Percentiles rank a stretch among this genome's conserved stretches.
phyloP scores from a whole-genome alignment of 2,113 vertebrate genomes.

The Motacilla alba region DNA sequence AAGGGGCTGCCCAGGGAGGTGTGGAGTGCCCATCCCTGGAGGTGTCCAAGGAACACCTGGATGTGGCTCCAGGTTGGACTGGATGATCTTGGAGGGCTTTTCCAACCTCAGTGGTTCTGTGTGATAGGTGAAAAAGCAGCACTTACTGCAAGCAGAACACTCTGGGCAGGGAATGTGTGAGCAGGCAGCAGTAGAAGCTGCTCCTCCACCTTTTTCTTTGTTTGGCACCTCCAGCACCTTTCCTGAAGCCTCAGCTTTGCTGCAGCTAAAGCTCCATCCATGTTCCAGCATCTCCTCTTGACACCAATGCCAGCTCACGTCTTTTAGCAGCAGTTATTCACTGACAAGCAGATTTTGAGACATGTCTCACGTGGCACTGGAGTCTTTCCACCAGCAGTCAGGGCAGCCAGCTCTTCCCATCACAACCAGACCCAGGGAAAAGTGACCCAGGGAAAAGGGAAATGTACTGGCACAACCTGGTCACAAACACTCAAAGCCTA shows the following conservation, averaged over 20 bases:
- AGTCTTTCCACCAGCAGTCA: neutral
- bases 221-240: neutral
- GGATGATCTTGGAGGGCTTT: neutral
- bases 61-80: neutral
- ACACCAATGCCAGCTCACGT: accelerated
- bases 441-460: neutral
- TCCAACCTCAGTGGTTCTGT: neutral
- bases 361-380: accelerated
- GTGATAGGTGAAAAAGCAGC: neutral
- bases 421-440: neutral
- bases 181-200: neutral
- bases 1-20: neutral
- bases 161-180: neutral
- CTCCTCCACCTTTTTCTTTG: neutral
- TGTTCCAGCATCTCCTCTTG: neutral
- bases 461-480: accelerated
- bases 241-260: neutral
- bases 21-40: neutral
- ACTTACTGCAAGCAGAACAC: neutral
- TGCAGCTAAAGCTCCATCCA: neutral
- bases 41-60: neutral
- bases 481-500: neutral
- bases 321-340: neutral
- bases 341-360: neutral
- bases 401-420: accelerated